phyloP scores from a whole-genome alignment of 2,888 invertebrate genomes.

The Patella pellucida region DNA sequence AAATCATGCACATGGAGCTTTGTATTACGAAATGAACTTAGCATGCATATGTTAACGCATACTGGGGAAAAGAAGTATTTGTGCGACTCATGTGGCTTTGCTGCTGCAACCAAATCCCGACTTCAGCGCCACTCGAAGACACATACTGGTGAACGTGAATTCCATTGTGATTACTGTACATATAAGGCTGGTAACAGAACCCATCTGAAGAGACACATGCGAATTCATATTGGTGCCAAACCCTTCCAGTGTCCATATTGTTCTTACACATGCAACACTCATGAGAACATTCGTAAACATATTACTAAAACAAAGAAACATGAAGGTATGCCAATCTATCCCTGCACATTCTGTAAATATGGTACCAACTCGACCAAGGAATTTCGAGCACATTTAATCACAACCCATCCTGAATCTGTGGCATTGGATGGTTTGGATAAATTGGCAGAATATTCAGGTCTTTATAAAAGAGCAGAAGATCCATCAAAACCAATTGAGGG shows the following conservation, averaged over 20 bases:
- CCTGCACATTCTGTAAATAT: conserved; percentile 80
- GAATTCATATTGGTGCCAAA: conserved; percentile 70
- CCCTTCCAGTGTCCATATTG: conserved; percentile 75
- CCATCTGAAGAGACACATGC: conserved; percentile 68
- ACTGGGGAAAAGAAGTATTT: conserved; percentile 85
- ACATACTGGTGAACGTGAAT: conserved; percentile 67
- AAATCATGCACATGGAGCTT: conserved; percentile 88
- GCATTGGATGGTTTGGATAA: conserved; percentile 47
- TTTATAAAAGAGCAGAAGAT: conserved; percentile 56
- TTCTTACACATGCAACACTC: conserved; percentile 75
- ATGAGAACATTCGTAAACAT: conserved; percentile 92
- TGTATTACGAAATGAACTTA: conserved; percentile 85
- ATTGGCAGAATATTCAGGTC: conserved; percentile 55
- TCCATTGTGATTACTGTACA: conserved; percentile 68
- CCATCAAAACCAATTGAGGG: conserved; percentile 56
- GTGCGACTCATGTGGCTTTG: conserved; percentile 87
- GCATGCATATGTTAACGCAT: conserved; percentile 89
- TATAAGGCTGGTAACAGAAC: conserved; percentile 68
- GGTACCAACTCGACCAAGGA: conserved; percentile 80
- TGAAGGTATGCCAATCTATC: conserved; percentile 83
- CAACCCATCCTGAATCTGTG: conserved; percentile 72
- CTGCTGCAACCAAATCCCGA: conserved; percentile 70
- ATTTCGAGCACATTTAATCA: conserved; percentile 78
- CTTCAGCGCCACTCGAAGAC: conserved; percentile 65
- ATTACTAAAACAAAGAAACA: conserved; percentile 85